Evolutionary conservation across 1,140 invertebrate genomes (phyloP).

Genomic region (Caenorhabditis briggsae): DNA sequence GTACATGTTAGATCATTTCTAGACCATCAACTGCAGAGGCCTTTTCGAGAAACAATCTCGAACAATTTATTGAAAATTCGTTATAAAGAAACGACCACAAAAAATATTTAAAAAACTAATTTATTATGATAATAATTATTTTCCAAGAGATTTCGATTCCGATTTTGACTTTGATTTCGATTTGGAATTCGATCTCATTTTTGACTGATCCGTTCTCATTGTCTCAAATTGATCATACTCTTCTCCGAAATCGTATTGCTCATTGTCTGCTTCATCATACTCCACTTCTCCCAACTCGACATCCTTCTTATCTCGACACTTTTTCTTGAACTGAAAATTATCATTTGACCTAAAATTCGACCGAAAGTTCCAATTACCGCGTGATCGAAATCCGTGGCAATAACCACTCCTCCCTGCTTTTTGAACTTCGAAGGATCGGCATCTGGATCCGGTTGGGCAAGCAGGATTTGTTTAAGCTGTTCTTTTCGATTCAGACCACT

Average conservation of each 20-base stretch:
- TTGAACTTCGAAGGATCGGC: not conserved
- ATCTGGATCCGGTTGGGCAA: not conserved
- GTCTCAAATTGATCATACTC: not conserved
- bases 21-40: too few relatives aligned
- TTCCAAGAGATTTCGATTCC: too few relatives aligned
- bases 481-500: not conserved
- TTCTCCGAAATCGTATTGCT: conserved; percentile 33
- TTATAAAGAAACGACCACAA: too few relatives aligned
- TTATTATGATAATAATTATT: too few relatives aligned
- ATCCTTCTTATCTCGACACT: not conserved
- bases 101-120: too few relatives aligned
- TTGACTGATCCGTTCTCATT: not conserved
- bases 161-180: too few relatives aligned
- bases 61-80: too few relatives aligned
- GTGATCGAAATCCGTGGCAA: not conserved
- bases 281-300: not conserved
- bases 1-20: too few relatives aligned
- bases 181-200: not conserved
- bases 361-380: not conserved
- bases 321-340: conserved; percentile 22
- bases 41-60: too few relatives aligned
- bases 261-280: not conserved
- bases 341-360: not conserved
- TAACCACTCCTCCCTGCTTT: conserved; percentile 15
- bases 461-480: not conserved